Evolutionary conservation across 2,888 invertebrate genomes (phyloP).

Genomic region (Neoitamus cyanurus): DNA sequence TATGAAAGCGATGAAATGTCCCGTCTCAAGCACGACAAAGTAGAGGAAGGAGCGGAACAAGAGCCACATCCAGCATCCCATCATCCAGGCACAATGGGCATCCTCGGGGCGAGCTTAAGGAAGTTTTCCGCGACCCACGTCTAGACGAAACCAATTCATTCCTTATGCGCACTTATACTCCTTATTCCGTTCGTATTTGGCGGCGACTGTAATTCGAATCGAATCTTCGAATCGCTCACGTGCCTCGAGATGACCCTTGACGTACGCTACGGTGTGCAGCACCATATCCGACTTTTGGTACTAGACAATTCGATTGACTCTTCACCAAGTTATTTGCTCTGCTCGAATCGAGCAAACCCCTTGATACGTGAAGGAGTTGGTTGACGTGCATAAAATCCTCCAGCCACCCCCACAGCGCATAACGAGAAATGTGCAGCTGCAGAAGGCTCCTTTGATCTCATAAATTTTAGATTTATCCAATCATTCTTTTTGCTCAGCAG

Average conservation of each 20-base stretch:
- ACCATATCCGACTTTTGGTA: not conserved
- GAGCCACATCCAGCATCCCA: not conserved
- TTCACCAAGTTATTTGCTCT: not conserved
- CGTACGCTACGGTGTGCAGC: not conserved
- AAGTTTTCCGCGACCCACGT: not conserved
- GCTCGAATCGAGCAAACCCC: not conserved
- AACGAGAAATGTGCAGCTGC: not conserved
- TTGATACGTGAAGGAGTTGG: not conserved
- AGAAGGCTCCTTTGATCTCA: not conserved
- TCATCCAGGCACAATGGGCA: not conserved
- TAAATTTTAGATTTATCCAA: conserved; percentile 1
- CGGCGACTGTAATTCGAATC: not conserved
- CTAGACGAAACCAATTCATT: conserved; percentile 5
- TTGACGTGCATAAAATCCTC: not conserved
- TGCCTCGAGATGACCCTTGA: not conserved
- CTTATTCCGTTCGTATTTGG: not conserved
- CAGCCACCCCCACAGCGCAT: not conserved
- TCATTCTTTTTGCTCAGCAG: not conserved
- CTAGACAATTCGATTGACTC: not conserved
- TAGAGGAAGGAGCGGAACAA: not conserved
- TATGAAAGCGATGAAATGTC: not conserved
- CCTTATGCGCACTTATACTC: not conserved
- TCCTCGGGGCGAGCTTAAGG: not conserved
- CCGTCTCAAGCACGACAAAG: not conserved
- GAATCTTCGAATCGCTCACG: not conserved